These are phyloP conservation scores for Centropus unirufus DNA, from an alignment of 2,113 vertebrate genomes.

Conservation along the genomic window DNA sequence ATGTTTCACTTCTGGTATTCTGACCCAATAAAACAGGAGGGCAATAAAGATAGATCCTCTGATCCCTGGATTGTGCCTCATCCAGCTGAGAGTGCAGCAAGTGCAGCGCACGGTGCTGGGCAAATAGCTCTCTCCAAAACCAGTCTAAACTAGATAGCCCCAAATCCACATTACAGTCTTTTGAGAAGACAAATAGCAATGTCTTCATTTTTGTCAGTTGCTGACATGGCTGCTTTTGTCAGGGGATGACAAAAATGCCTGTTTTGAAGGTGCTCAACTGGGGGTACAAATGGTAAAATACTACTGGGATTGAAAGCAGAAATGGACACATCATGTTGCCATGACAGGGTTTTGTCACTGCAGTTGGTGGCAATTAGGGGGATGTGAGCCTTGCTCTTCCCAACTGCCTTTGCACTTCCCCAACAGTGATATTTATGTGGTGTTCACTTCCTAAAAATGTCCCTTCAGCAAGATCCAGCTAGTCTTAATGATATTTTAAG, in stretches of 20 bases:
- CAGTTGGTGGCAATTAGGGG: neutral
- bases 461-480: neutral
- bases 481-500: neutral
- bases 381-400: accelerated
- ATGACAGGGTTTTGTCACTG: neutral
- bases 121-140: neutral
- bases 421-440: neutral
- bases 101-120: neutral
- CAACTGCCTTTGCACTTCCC: neutral
- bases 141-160: neutral
- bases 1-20: constrained; percentile 51
- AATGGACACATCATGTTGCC: accelerated
- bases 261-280: neutral
- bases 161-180: neutral
- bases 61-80: neutral
- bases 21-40: neutral
- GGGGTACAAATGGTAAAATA: neutral
- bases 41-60: constrained; percentile 36
- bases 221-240: neutral
- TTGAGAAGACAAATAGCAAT: neutral
- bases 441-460: neutral
- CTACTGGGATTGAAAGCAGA: neutral
- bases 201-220: accelerated
- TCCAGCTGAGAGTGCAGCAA: constrained; percentile 12
- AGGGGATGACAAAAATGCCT: neutral